Evolutionary conservation across 1,140 invertebrate species (phyloP).

Genomic region (Drosophila bifasciata): DNA sequence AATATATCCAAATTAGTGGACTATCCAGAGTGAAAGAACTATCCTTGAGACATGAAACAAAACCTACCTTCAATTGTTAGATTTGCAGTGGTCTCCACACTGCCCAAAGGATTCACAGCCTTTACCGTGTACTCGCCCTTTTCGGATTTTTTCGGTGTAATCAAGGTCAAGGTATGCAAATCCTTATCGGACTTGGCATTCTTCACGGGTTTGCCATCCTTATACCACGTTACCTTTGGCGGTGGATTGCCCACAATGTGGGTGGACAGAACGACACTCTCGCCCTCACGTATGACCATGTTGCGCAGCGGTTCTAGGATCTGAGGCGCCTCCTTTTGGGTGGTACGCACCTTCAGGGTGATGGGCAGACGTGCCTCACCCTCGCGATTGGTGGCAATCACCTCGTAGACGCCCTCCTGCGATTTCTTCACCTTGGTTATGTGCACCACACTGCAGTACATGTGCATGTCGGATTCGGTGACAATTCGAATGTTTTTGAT

Average conservation of each 20-base stretch:
- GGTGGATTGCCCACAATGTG: constrained; percentile 92
- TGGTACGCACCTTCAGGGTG: constrained; percentile 92
- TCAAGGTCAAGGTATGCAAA: constrained; percentile 88
- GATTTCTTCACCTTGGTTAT: constrained; percentile 90
- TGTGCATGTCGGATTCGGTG: constrained; percentile 94
- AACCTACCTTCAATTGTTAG: constrained; percentile 91
- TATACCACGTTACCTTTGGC: constrained; percentile 92
- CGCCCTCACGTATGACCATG: constrained; percentile 90
- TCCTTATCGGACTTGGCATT: constrained; percentile 88
- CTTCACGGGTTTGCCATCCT: constrained; percentile 89
- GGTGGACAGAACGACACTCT: constrained; percentile 89
- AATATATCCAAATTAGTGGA: background rate
- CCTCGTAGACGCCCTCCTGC: constrained; percentile 95
- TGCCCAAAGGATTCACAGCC: constrained; percentile 91
- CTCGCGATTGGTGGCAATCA: constrained; percentile 94
- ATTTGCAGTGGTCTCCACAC: constrained; percentile 89
- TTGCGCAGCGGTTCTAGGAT: constrained; percentile 91
- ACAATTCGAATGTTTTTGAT: constrained; percentile 88
- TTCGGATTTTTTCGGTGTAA: constrained; percentile 88
- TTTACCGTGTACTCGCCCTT: constrained; percentile 92
- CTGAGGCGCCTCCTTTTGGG: constrained; percentile 90
- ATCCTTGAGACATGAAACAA: constrained; percentile 48
- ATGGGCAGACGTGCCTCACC: constrained; percentile 94
- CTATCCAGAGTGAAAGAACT: constrained; percentile 56
- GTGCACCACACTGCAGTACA: constrained; percentile 92